Conservation (phyloP, 2,888 invertebrate species). For the Aethes cnicana region DNA sequence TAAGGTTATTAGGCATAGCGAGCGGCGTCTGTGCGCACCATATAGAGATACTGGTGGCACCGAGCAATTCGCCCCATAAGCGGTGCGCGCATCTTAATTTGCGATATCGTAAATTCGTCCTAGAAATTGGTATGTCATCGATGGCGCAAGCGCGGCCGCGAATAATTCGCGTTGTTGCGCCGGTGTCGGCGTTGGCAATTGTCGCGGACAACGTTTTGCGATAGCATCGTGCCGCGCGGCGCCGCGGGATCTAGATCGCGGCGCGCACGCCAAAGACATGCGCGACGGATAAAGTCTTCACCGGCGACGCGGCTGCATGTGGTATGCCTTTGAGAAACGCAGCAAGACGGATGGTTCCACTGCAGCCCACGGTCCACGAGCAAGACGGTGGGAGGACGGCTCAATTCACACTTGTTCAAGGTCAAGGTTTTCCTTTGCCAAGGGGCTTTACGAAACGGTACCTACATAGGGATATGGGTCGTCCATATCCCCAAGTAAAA, state of each 20-base stretch:
- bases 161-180: conserved; percentile 71
- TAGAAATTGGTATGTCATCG: conserved; percentile 36
- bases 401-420: no score
- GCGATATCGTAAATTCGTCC: conserved; percentile 14
- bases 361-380: conserved; percentile 1
- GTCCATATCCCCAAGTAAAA: no score
- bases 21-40: no score
- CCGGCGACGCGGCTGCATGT: conserved; percentile 52
- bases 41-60: no score
- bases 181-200: conserved; percentile 67
- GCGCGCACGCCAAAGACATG: conserved; percentile 70
- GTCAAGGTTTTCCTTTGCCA: no score
- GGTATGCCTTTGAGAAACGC: conserved; percentile 73
- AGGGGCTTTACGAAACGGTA: no score
- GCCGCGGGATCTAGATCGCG: conserved; percentile 77
- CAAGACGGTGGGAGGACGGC: no score
- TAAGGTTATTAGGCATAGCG: no score
- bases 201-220: conserved; percentile 67
- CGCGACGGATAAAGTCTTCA: conserved; percentile 77
- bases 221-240: conserved; percentile 73
- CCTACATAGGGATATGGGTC: no score
- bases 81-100: conserved; percentile 3
- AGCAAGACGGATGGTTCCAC: conserved; percentile 35
- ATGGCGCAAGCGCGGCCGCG: conserved; percentile 53
- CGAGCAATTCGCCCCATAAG: neutral